Evolutionary conservation across 92 coral and sea anemone species (phyloP).

Genomic region (Pocillopora grandis): DNA sequence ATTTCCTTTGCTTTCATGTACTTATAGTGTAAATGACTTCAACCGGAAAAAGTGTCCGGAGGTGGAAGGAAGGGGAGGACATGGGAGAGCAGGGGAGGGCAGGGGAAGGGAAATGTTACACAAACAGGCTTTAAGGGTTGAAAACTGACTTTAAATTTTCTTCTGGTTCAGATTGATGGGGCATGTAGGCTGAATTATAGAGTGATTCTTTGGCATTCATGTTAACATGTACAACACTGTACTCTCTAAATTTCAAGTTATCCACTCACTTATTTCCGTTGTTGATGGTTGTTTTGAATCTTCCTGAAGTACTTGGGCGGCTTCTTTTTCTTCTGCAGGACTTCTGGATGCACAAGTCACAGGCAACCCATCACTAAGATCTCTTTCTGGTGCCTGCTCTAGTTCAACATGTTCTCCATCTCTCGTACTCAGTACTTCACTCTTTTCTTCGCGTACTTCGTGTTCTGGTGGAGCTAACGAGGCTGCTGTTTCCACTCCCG

Average conservation of each 20-base stretch:
- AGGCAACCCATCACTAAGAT: not conserved
- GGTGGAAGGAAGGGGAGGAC: too few relatives aligned
- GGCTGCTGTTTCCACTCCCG: not conserved
- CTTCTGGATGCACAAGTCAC: not conserved
- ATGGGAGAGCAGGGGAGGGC: too few relatives aligned
- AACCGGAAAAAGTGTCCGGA: too few relatives aligned
- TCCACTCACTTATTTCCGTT: constrained; percentile 5
- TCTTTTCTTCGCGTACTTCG: constrained; percentile 24
- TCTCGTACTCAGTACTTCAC: not conserved
- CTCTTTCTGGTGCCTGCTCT: constrained; percentile 35
- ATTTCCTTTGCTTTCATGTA: too few relatives aligned
- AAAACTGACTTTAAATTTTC: too few relatives aligned
- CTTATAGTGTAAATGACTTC: too few relatives aligned
- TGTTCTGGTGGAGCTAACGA: constrained; percentile 2
- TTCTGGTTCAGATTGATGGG: too few relatives aligned
- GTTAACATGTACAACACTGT: not conserved
- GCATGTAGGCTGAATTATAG: too few relatives aligned
- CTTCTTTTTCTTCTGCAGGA: constrained; percentile 24
- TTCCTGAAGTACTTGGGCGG: not conserved
- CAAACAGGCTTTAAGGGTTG: too few relatives aligned
- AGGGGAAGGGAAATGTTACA: too few relatives aligned
- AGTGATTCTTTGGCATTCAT: too few relatives aligned
- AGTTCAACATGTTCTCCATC: not conserved
- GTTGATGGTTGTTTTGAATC: not conserved
- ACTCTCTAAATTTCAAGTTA: too few relatives aligned